These are phyloP conservation scores for Poeciliopsis gracilis DNA, from an alignment of 2,797 vertebrate species.

Conservation along the genomic window DNA sequence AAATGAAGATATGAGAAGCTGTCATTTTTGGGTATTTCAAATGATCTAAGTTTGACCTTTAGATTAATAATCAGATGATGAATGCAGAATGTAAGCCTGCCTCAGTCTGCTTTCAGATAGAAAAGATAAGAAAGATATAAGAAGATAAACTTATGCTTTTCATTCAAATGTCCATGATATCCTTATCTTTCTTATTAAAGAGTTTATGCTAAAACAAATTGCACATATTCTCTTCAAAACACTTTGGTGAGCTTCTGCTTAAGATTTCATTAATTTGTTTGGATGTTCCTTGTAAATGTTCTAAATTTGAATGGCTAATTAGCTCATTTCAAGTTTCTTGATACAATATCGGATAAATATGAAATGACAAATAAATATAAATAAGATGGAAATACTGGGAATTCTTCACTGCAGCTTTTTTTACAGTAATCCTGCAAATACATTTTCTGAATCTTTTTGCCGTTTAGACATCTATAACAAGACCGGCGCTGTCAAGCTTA, in stretches of 20 bases:
- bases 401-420: not conserved
- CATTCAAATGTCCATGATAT: not conserved
- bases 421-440: not conserved
- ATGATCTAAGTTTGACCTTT: not conserved
- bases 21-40: not conserved
- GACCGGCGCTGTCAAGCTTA: slow-evolving; percentile 93
- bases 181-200: not conserved
- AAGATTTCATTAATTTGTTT: not conserved
- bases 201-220: not conserved
- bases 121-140: not conserved
- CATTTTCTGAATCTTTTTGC: slow-evolving; percentile 19
- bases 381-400: not conserved
- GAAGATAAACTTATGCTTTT: not conserved
- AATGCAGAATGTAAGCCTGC: not conserved
- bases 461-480: slow-evolving; percentile 95
- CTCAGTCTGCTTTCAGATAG: not conserved
- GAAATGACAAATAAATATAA: not conserved
- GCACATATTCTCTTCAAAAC: not conserved
- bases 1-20: not conserved
- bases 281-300: not conserved
- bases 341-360: not conserved
- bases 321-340: not conserved
- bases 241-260: not conserved
- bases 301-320: not conserved
- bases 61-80: not conserved